Conservation (phyloP, 2,113 vertebrate genomes). For the Cyanoderma ruficeps region DNA sequence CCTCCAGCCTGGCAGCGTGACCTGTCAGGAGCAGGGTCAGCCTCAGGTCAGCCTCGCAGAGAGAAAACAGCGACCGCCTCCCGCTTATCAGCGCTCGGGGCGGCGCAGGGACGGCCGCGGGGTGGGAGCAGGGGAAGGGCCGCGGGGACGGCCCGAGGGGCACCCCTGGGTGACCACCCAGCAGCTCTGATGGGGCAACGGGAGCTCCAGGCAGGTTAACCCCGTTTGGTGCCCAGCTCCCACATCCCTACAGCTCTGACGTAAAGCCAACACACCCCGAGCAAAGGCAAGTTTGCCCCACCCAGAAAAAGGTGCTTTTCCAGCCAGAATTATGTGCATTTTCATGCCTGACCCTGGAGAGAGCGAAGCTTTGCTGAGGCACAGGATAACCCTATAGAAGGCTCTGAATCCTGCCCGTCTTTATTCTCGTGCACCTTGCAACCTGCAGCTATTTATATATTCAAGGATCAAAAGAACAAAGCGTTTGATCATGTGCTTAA, state of each 20-base stretch:
- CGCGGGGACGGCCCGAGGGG: neutral
- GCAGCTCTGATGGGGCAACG: neutral
- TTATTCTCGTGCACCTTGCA: neutral
- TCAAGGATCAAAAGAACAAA: neutral
- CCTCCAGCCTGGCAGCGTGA: neutral
- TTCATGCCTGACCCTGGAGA: neutral
- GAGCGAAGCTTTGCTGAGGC: neutral
- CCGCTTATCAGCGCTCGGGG: neutral
- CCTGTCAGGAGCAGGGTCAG: conserved; percentile 55
- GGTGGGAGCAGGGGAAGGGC: neutral
- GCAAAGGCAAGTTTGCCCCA: rapidly evolving
- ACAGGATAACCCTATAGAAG: neutral
- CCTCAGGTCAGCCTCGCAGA: conserved; percentile 13
- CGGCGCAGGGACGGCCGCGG: neutral
- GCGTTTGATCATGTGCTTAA: neutral
- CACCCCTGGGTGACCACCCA: neutral
- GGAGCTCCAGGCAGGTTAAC: neutral
- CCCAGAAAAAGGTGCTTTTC: neutral
- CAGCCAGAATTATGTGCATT: neutral
- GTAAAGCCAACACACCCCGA: rapidly evolving
- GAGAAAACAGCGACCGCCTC: conserved; percentile 36
- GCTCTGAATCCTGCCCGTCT: neutral
- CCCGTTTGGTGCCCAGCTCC: neutral
- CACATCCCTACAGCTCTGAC: rapidly evolving
- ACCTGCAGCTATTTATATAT: neutral